These are phyloP conservation scores for Orthosia cruda DNA, from an alignment of 2,888 invertebrate species.

Conservation along the genomic window DNA sequence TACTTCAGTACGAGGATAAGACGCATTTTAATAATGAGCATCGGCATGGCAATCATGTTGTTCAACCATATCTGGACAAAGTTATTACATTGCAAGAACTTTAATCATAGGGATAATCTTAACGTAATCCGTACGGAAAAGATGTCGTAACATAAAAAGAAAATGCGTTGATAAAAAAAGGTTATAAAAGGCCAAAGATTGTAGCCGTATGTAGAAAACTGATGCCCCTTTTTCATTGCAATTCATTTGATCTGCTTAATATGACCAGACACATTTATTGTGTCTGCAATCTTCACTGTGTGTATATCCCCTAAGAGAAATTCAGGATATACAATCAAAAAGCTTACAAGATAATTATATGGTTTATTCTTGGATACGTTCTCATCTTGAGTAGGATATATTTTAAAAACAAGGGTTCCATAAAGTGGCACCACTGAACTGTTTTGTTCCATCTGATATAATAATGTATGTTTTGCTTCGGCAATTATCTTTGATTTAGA, in stretches of 20 bases:
- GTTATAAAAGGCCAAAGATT: background rate
- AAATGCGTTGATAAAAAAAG: background rate
- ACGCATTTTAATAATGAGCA: slow-evolving; percentile 4
- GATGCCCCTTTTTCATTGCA: slow-evolving; percentile 1
- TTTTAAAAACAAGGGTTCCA: slow-evolving; percentile 11
- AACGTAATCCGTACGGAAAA: background rate
- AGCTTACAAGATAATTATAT: background rate
- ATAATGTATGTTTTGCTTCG: slow-evolving; percentile 34
- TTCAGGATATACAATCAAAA: slow-evolving; percentile 8
- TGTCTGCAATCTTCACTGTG: background rate
- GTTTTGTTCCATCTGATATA: slow-evolving; percentile 32
- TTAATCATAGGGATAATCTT: background rate
- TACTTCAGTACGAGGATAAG: background rate
- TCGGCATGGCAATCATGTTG: background rate
- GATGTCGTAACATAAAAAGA: background rate
- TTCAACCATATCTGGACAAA: background rate
- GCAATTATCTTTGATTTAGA: slow-evolving; percentile 51
- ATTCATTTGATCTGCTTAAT: slow-evolving; percentile 4
- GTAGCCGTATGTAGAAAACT: background rate
- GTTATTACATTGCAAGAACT: background rate
- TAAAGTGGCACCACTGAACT: background rate
- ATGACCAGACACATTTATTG: slow-evolving; percentile 12
- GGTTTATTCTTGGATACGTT: background rate
- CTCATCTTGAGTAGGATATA: background rate
- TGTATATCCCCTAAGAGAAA: background rate